A percentile compares a stretch with the other conserved stretches of the same genome.
Evolutionary conservation across 1,140 invertebrate genomes (phyloP).

Genomic region (Epicauta chinensis): DNA sequence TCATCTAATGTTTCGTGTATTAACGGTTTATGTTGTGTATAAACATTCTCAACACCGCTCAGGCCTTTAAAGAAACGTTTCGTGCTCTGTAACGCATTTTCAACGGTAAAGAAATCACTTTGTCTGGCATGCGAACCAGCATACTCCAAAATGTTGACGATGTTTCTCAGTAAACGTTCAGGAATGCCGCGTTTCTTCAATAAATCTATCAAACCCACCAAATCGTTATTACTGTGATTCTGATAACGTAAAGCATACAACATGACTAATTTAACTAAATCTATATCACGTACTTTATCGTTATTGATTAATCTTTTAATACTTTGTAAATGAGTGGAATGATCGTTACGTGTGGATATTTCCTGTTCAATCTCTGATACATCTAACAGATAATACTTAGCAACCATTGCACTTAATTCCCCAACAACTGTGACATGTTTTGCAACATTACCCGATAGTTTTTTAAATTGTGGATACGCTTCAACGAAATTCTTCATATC

Average conservation of each 20-base stretch:
- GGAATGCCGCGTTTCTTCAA: conserved; percentile 63
- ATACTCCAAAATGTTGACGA: conserved; percentile 71
- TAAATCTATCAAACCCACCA: conserved; percentile 63
- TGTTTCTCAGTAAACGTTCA: conserved; percentile 54
- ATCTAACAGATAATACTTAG: conserved; percentile 72
- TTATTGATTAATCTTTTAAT: conserved; percentile 38
- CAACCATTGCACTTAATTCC: conserved; percentile 83
- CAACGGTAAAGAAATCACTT: conserved; percentile 77
- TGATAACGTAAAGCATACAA: conserved; percentile 92
- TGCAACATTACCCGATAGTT: conserved; percentile 96
- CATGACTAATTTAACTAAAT: conserved; percentile 83
- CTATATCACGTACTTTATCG: conserved; percentile 62
- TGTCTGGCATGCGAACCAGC: conserved; percentile 70
- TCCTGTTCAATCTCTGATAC: conserved; percentile 97
- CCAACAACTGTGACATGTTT: conserved; percentile 97
- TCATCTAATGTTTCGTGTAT: conserved; percentile 83
- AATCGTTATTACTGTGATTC: conserved; percentile 80
- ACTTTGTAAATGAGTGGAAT: conserved; percentile 62
- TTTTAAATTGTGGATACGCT: conserved; percentile 97
- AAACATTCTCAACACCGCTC: conserved; percentile 95
- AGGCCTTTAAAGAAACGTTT: conserved; percentile 86
- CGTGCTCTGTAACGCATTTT: conserved; percentile 84
- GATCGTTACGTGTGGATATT: conserved; percentile 87
- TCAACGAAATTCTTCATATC: conserved; percentile 99
- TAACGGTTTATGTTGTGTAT: conserved; percentile 89